Base-by-base conservation (phyloP, 2,888 invertebrate species). In the Campoplex capitator region DNA sequence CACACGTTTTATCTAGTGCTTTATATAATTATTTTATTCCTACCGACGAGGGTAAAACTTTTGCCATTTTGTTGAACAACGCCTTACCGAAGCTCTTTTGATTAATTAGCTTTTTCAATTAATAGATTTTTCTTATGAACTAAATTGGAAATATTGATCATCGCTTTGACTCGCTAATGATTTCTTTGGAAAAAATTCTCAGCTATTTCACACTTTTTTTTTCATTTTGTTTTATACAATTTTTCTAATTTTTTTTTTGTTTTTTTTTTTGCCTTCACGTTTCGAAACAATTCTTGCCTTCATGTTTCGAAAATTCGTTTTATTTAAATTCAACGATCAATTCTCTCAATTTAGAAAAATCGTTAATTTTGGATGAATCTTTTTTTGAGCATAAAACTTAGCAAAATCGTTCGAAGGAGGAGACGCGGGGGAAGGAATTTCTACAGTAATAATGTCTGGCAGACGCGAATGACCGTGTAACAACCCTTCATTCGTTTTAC, bases 381-480 rank as follows among this genome's bases (percentile, higher is more conserved):
- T 73, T 16, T 75, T 58, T 16, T 54, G 13, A 42, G 32, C 18
- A 28, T n/a, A 8, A 18, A 28, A 71, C 11, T 28, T 23, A 35
- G 16, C 32, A 71, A 74, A 74, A 68, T 82, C 54, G 16, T 65
- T 45, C 11, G 23, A 56, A 23, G 28, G n/a, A 42, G 28, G 54
- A 1, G 28, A 38, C 23, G 28, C 3, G 32, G 11, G 35, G 45
- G 32, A 71, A n/a, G 18, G 48, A 68, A 65, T 78, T 65, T 42
- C 4, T 58, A 42, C 7, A 9, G 42, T 38, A 67, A 23, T 56
- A 38, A 71, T 67, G 75, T 35, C 75, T 87, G 76, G 48, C 84
- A 68, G 76, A 28, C 71, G 82, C 71, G 32, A 87, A 82, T 67
- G 82, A 79, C 79, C 87, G 87, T 71, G 51, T 79, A 84, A 87